phyloP scores from a whole-genome alignment of 2,113 vertebrate genomes.

The Hippolais icterina region DNA sequence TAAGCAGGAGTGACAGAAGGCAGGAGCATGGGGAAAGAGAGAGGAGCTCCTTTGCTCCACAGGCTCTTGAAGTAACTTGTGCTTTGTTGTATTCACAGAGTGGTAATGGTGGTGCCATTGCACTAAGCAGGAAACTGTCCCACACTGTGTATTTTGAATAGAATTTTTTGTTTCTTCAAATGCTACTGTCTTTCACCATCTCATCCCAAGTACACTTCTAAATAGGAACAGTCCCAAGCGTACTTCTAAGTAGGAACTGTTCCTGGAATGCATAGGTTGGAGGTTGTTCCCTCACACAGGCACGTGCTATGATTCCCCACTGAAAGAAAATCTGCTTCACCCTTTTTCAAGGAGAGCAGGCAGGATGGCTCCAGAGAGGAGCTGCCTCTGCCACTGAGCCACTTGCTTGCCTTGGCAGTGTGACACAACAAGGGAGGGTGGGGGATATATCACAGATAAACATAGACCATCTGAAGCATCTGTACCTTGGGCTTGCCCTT shows the following conservation, averaged over 20 bases:
- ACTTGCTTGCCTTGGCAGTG: neutral
- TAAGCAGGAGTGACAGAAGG: neutral
- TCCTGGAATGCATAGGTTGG: neutral
- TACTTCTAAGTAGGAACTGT: neutral
- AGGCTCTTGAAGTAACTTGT: neutral
- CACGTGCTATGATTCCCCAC: rapidly evolving
- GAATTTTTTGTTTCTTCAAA: neutral
- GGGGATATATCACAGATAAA: neutral
- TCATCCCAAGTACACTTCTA: neutral
- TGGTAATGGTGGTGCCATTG: neutral
- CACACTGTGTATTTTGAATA: neutral
- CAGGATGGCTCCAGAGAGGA: neutral
- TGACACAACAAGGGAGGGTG: neutral
- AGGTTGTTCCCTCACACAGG: neutral
- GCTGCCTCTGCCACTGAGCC: neutral
- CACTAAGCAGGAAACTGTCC: neutral
- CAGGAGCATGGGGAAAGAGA: neutral
- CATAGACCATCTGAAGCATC: neutral
- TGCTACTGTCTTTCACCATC: neutral
- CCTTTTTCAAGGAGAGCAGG: neutral
- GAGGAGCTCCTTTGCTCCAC: neutral
- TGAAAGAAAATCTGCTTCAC: neutral
- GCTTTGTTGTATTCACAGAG: neutral
- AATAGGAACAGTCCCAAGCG: neutral
- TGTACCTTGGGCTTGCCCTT: neutral